Conservation (phyloP, 2,888 invertebrate species). For the Tiliacea citrago region DNA sequence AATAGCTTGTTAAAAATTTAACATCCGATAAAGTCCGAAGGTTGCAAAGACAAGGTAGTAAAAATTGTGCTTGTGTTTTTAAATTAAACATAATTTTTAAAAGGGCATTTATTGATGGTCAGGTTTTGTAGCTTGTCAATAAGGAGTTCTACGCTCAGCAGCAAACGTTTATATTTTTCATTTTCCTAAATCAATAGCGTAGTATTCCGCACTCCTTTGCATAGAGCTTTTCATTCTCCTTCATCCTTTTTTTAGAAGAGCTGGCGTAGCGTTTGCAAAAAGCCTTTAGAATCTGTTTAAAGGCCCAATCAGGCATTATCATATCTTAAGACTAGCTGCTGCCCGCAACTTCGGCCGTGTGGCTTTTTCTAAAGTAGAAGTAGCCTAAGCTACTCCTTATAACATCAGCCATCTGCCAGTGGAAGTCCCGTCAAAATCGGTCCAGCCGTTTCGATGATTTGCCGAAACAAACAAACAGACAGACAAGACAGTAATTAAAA, state of each 20-base stretch:
- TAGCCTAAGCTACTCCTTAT: too few relatives aligned
- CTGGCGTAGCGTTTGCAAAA: neutral
- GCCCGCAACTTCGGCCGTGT: too few relatives aligned
- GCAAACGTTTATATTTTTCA: neutral
- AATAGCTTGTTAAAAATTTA: conserved; percentile 22
- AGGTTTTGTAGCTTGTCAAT: neutral
- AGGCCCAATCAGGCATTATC: neutral
- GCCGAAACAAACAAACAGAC: too few relatives aligned
- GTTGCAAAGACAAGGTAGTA: conserved; percentile 1
- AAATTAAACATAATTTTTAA: neutral
- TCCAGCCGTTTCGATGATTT: too few relatives aligned
- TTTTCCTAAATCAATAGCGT: neutral
- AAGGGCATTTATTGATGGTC: neutral
- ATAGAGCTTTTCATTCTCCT: neutral
- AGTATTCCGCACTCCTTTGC: neutral
- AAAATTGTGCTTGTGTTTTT: neutral
- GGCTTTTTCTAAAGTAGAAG: too few relatives aligned
- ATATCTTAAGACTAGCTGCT: neutral
- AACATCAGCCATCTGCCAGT: too few relatives aligned
- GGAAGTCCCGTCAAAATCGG: too few relatives aligned
- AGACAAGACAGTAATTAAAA: too few relatives aligned
- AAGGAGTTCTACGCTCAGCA: neutral
- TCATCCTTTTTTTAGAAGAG: neutral
- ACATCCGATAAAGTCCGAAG: neutral
- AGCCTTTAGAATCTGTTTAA: too few relatives aligned